Conservation (phyloP, 1,140 invertebrate genomes). For the Stegodyphus mimosarum region DNA sequence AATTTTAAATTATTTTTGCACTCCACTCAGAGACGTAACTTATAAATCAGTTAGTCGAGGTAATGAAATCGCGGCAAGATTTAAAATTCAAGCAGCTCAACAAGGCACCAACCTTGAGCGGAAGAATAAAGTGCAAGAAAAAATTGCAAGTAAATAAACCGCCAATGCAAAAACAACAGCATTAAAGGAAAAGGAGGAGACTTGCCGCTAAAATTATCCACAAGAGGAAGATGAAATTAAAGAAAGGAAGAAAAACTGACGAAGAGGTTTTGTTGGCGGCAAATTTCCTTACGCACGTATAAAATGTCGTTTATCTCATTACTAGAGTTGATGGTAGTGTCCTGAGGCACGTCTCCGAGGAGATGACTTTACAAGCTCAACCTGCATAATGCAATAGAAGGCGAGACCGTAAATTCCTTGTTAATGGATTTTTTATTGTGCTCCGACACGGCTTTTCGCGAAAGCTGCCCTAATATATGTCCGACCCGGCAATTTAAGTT, state of each 20-base stretch:
- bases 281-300: slow-evolving; percentile 55
- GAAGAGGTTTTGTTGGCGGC: slow-evolving; percentile 53
- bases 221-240: slow-evolving; percentile 52
- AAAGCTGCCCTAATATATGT: slow-evolving; percentile 56
- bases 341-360: slow-evolving; percentile 42
- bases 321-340: slow-evolving; percentile 44
- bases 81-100: slow-evolving; percentile 48
- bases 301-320: slow-evolving; percentile 61
- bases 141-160: slow-evolving; percentile 43
- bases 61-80: slow-evolving; percentile 58
- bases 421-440: slow-evolving; percentile 61
- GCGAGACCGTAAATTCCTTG: slow-evolving; percentile 58
- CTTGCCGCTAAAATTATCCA: slow-evolving; percentile 57
- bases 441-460: slow-evolving; percentile 40
- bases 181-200: slow-evolving; percentile 30
- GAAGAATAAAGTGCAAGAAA: neutral
- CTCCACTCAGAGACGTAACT: slow-evolving; percentile 51
- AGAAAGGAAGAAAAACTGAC: slow-evolving; percentile 44
- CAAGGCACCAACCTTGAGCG: too few species aligned
- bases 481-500: slow-evolving; percentile 53
- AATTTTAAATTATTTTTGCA: slow-evolving; percentile 60
- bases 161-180: slow-evolving; percentile 32
- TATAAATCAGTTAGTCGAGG: slow-evolving; percentile 59
- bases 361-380: slow-evolving; percentile 59
- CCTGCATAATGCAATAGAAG: slow-evolving; percentile 55